Percentiles rank a stretch among this genome's conserved stretches.
These are phyloP conservation scores for Mesembrinibis cayennensis DNA, from an alignment of 2,113 vertebrate genomes.

Conservation along the genomic window DNA sequence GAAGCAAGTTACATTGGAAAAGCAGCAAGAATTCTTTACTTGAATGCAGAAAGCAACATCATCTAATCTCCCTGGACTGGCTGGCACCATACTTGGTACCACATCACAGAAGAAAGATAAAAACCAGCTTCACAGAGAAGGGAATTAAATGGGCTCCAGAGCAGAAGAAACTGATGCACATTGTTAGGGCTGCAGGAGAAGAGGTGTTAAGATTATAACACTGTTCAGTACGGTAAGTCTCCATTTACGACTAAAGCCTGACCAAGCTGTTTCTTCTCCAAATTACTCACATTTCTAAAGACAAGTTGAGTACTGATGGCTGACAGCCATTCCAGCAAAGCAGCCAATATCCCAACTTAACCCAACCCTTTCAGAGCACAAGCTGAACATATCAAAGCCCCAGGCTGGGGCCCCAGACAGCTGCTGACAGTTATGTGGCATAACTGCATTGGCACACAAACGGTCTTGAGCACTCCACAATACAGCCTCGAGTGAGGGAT, in stretches of 20 bases:
- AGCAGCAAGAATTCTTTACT: conserved; percentile 46
- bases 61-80: background rate
- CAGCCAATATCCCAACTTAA: background rate
- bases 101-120: conserved; percentile 33
- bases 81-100: conserved; percentile 2
- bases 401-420: background rate
- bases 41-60: conserved; percentile 47
- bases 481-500: background rate
- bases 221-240: conserved; percentile 34
- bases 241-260: conserved; percentile 20
- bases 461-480: background rate
- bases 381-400: background rate
- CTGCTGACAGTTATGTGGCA: background rate
- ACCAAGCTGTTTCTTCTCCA: conserved; percentile 45
- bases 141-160: conserved; percentile 39
- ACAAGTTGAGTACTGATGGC: background rate
- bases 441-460: background rate
- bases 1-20: conserved; percentile 27
- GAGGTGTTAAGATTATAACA: conserved; percentile 54
- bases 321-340: background rate
- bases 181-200: conserved; percentile 54
- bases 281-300: conserved; percentile 8
- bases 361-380: conserved; percentile 9
- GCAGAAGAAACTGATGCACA: conserved; percentile 24
- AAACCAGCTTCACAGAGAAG: conserved; percentile 39